Conservation (phyloP, 37 sponge, comb jelly and placozoan genomes). For the Bolinopsis microptera region DNA sequence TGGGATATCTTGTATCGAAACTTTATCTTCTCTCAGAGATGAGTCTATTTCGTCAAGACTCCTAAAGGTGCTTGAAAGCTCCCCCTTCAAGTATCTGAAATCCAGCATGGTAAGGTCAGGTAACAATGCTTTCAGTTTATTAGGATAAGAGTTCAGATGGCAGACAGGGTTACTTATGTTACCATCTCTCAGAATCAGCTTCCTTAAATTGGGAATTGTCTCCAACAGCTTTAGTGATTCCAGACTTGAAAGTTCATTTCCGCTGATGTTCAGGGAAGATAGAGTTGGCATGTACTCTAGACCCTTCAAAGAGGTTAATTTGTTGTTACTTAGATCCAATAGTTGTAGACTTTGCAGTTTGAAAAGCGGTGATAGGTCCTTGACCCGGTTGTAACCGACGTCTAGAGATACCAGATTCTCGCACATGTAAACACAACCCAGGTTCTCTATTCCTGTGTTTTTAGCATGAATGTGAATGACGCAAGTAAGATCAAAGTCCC, state of each 20-base stretch:
- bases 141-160: slow-evolving; percentile 18
- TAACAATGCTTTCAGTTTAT: not conserved
- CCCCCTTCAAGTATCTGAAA: slow-evolving; percentile 40
- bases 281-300: slow-evolving; percentile 37
- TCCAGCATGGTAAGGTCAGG: slow-evolving; percentile 55
- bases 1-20: slow-evolving; percentile 12
- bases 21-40: not conserved
- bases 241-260: slow-evolving; percentile 15
- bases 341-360: slow-evolving; percentile 42
- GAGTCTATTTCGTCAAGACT: not conserved
- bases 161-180: slow-evolving; percentile 46
- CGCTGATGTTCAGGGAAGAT: not conserved
- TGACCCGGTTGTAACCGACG: slow-evolving; percentile 43
- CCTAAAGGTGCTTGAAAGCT: slow-evolving; percentile 4
- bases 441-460: slow-evolving; percentile 62
- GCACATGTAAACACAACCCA: slow-evolving; percentile 65
- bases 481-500: slow-evolving; percentile 36
- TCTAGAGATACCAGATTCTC: slow-evolving; percentile 52
- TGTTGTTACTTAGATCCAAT: slow-evolving; percentile 63
- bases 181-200: slow-evolving; percentile 39
- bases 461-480: slow-evolving; percentile 46
- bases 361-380: slow-evolving; percentile 43
- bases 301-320: slow-evolving; percentile 13
- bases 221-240: slow-evolving; percentile 37
- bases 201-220: slow-evolving; percentile 4